Evolutionary conservation across 2,888 invertebrate genomes (phyloP), one percentile per base, ranked within the genome.

Genomic region (Eristalis pertinax): DNA sequence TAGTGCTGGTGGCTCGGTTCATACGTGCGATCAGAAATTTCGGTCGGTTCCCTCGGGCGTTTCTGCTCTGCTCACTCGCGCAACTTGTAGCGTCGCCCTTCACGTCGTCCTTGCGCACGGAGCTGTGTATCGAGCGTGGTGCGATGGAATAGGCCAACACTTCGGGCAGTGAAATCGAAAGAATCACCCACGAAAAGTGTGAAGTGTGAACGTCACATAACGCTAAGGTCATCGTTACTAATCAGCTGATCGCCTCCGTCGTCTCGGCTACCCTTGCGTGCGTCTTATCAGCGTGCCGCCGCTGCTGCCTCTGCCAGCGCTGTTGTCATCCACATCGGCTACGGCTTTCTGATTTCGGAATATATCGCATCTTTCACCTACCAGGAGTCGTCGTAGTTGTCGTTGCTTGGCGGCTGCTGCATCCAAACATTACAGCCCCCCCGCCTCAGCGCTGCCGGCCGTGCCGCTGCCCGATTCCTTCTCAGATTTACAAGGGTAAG

Each of bases 191-290:
- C 35, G 62, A 56, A 72, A 35, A 68, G 38, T 62, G 35, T 56
- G 24, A 26, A 60, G 80, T 74, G 80, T 74, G 74, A 79, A 70
- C 64, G 62, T 26, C 38, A 56, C 69, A 32, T 24, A 35, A 63
- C 62, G 63, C 32, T 69, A 68, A 43, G 58, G 29, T 70, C 29
- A 35, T 65, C 67, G 43, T 35, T 35, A 29, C 29, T 29, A 60
- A 56, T 43, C 69, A 69, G 76, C 72, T 82, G 72, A 82, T 70
- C 62, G 60, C 11, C 29, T 65, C n/a, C 65, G 22, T 90, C 90
- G 89, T 90, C 90, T 90, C 90, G 58, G 38, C 73, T 56, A 60
- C 56, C 38, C 22, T 43, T 68, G 43, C 22, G 50, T 19, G 19
- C 19, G 19, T 19, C 19, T 50, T 50, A 50, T 50, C 50, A 7